phyloP scores from a whole-genome alignment of 1,140 invertebrate species.

The Episyrphus balteatus region DNA sequence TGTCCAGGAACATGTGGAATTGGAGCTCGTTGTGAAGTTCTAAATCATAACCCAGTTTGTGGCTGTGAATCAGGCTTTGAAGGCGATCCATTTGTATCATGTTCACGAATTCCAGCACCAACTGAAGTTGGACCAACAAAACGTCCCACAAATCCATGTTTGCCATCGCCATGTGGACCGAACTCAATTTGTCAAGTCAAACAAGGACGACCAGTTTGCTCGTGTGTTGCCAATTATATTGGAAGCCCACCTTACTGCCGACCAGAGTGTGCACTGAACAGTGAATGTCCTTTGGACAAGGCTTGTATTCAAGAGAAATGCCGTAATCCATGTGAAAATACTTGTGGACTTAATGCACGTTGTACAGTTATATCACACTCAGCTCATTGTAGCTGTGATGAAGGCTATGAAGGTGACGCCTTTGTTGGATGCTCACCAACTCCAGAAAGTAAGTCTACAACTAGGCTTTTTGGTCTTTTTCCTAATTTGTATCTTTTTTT shows the following conservation, averaged over 20 bases:
- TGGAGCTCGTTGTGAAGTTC: slow-evolving; percentile 58
- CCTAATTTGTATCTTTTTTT: neutral
- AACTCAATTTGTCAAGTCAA: slow-evolving; percentile 75
- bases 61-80: slow-evolving; percentile 58
- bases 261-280: slow-evolving; percentile 62
- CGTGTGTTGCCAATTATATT: slow-evolving; percentile 62
- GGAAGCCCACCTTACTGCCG: slow-evolving; percentile 61
- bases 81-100: slow-evolving; percentile 71
- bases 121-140: slow-evolving; percentile 18
- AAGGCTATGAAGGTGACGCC: slow-evolving; percentile 69
- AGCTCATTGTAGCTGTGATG: slow-evolving; percentile 64
- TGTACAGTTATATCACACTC: slow-evolving; percentile 73
- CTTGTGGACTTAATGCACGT: slow-evolving; percentile 66
- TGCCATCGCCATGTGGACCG: slow-evolving; percentile 70
- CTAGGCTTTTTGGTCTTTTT: neutral
- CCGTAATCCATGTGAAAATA: slow-evolving; percentile 57
- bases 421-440: slow-evolving; percentile 61
- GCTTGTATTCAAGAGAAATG: slow-evolving; percentile 75
- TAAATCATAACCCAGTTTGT: slow-evolving; percentile 76
- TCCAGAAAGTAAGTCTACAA: slow-evolving; percentile 24
- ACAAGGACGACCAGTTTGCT: slow-evolving; percentile 64
- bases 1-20: slow-evolving; percentile 67
- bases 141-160: slow-evolving; percentile 52
- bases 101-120: slow-evolving; percentile 41
- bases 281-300: slow-evolving; percentile 60